These are phyloP conservation scores for Agriopis leucophaearia DNA, from an alignment of 2,888 invertebrate species.

Conservation along the genomic window DNA sequence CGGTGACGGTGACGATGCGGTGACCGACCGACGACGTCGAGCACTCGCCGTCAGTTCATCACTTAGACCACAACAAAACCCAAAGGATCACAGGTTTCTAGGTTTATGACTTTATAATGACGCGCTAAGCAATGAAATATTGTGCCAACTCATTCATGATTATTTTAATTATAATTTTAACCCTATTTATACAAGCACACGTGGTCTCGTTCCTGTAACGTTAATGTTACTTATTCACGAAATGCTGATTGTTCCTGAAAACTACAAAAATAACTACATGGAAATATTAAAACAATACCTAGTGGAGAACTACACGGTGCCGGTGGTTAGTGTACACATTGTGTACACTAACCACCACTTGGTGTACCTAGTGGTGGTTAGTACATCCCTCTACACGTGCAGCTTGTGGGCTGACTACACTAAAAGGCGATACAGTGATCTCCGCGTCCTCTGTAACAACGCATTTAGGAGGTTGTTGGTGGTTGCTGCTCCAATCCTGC, in stretches of 20 bases:
- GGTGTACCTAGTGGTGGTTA: too few species aligned
- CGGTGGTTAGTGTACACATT: not conserved
- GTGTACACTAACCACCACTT: too few species aligned
- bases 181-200: conserved; percentile 36
- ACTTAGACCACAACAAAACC: conserved; percentile 54
- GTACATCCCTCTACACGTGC: too few species aligned
- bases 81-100: conserved; percentile 71
- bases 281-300: conserved; percentile 6
- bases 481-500: too few species aligned
- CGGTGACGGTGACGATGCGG: too few species aligned
- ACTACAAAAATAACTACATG: conserved; percentile 37
- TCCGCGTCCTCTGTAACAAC: too few species aligned
- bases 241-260: conserved; percentile 18
- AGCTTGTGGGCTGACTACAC: too few species aligned
- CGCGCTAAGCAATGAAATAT: conserved; percentile 75
- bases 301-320: not conserved
- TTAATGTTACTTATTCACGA: conserved; percentile 19
- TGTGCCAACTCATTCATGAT: conserved; percentile 59
- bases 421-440: too few species aligned
- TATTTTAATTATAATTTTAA: conserved; percentile 46
- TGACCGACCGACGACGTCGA: too few species aligned
- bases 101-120: conserved; percentile 83
- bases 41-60: conserved; percentile 34
- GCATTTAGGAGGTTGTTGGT: too few species aligned
- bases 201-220: conserved; percentile 29